Percentiles rank a stretch among this genome's conserved stretches.
phyloP scores from a whole-genome alignment of 2,113 vertebrate genomes.

The Halichoerus grypus region DNA sequence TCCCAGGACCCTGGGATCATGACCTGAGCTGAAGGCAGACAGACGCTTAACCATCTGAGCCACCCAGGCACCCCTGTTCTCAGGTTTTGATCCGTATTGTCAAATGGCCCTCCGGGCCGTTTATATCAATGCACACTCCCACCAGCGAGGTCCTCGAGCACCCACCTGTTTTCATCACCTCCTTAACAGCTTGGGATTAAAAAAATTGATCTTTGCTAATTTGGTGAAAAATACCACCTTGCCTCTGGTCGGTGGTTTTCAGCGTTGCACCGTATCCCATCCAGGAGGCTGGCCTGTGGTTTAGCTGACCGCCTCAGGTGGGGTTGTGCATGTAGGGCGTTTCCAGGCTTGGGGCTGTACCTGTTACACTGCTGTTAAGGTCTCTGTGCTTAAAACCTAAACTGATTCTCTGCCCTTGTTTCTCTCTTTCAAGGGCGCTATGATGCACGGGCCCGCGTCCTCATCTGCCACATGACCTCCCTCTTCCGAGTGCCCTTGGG shows the following conservation, averaged over 20 bases:
- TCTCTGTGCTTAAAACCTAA: neutral
- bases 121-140: neutral
- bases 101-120: neutral
- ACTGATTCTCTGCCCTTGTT: neutral
- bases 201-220: neutral
- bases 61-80: neutral
- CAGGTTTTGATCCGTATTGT: neutral
- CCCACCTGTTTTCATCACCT: neutral
- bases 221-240: neutral
- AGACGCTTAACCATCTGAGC: too few relatives aligned
- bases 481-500: slow-evolving; percentile 89
- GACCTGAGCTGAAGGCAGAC: too few relatives aligned
- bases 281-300: neutral
- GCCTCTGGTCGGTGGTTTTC: neutral
- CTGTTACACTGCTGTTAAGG: accelerated
- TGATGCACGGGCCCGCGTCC: slow-evolving; percentile 93
- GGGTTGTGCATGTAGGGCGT: accelerated
- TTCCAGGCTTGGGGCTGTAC: neutral
- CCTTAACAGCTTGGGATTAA: neutral
- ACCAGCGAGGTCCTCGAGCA: neutral
- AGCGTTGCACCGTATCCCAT: accelerated
- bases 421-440: slow-evolving; percentile 90
- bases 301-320: accelerated
- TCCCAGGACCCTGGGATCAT: too few relatives aligned
- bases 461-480: slow-evolving; percentile 91